These are phyloP conservation scores for Mactra quadrangularis DNA, from an alignment of 1,140 invertebrate genomes.

Conservation along the genomic window DNA sequence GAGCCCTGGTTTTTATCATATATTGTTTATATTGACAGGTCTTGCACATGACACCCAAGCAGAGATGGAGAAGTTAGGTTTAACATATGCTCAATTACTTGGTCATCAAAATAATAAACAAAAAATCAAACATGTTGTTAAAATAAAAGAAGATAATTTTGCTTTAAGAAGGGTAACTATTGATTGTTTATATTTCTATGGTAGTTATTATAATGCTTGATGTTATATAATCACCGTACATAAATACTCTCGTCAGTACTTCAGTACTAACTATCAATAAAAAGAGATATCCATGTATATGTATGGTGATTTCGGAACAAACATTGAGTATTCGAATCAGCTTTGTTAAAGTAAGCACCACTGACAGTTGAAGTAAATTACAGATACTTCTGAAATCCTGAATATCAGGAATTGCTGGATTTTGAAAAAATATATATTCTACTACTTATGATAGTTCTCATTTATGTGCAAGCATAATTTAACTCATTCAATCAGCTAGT, in stretches of 20 bases:
- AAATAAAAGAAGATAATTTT: constrained; percentile 87
- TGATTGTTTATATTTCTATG: too few relatives aligned
- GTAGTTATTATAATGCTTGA: constrained; percentile 67
- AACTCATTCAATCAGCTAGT: too few relatives aligned
- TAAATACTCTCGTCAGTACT: neutral
- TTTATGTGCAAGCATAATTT: too few relatives aligned
- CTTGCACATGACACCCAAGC: constrained; percentile 77
- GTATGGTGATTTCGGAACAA: neutral
- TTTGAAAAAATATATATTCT: too few relatives aligned
- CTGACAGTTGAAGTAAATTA: too few relatives aligned
- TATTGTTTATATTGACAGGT: too few relatives aligned
- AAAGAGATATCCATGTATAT: neutral
- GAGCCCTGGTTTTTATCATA: too few relatives aligned
- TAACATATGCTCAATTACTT: constrained; percentile 87
- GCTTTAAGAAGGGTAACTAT: constrained; percentile 86
- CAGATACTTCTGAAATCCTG: too few relatives aligned
- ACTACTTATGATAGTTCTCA: too few relatives aligned
- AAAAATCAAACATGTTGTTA: constrained; percentile 87
- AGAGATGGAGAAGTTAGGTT: constrained; percentile 85
- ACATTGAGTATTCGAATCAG: too few relatives aligned
- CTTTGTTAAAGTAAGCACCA: too few relatives aligned
- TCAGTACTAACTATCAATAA: neutral
- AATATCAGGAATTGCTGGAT: too few relatives aligned
- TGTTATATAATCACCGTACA: neutral
- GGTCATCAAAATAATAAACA: constrained; percentile 89